A percentile compares a stretch with the other conserved stretches of the same genome.
phyloP scores from a whole-genome alignment of 1,140 invertebrate species.

The Orussus abietinus region DNA sequence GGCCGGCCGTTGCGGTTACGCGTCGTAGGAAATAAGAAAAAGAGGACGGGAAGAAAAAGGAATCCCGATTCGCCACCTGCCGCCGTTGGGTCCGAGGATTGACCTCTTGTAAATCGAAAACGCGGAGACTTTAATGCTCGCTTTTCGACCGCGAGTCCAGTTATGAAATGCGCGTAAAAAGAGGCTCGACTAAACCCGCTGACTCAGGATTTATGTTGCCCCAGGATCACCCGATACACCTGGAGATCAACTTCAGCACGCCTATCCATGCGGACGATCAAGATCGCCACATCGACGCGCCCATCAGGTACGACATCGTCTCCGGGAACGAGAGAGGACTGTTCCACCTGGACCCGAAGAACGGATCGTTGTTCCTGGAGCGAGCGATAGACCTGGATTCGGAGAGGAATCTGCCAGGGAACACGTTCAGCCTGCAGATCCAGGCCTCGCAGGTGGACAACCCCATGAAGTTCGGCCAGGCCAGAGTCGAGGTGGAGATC shows the following conservation, averaged over 20 bases:
- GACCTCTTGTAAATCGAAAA: too few species aligned
- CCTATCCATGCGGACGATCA: conserved; percentile 74
- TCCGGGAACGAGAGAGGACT: conserved; percentile 69
- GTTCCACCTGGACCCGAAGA: conserved; percentile 68
- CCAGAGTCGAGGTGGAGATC: conserved; percentile 73
- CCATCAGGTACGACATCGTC: conserved; percentile 70
- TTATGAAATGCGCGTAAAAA: too few species aligned
- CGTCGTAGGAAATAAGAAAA: too few species aligned
- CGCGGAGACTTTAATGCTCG: too few species aligned
- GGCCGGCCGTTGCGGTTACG: too few species aligned
- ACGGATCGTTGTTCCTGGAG: conserved; percentile 72
- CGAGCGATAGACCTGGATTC: conserved; percentile 75
- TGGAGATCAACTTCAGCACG: conserved; percentile 64
- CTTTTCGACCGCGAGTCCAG: too few species aligned
- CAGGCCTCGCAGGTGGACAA: conserved; percentile 75
- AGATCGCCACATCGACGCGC: conserved; percentile 65
- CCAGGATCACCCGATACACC: conserved; percentile 64
- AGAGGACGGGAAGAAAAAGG: too few species aligned
- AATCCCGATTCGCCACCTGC: too few species aligned
- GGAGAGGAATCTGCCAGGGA: conserved; percentile 62
- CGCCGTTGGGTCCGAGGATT: too few species aligned
- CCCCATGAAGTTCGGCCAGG: conserved; percentile 67
- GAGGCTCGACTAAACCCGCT: too few species aligned
- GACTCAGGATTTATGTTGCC: too few species aligned
- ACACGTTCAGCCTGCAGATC: conserved; percentile 73